Conservation (phyloP, 2,113 vertebrate genomes). For the Melanocharis versteri region DNA sequence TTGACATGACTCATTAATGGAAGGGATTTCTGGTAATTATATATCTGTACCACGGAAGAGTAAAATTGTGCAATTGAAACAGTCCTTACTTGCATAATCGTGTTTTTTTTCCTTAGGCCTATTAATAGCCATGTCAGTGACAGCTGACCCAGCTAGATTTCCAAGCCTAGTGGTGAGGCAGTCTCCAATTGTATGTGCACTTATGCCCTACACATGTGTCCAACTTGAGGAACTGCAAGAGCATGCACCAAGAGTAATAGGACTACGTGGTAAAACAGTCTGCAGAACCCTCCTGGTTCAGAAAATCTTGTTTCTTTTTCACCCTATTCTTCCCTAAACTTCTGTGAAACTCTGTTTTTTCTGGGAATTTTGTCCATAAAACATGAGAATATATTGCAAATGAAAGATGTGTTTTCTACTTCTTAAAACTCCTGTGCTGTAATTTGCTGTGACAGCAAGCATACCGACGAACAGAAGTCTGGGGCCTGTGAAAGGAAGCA, state of each 20-base stretch:
- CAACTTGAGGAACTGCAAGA: neutral
- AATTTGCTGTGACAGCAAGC: neutral
- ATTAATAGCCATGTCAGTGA: neutral
- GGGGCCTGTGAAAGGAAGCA: neutral
- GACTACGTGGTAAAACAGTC: neutral
- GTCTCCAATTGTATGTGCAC: neutral
- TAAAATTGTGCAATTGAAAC: neutral
- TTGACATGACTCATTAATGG: neutral
- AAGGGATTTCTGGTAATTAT: neutral
- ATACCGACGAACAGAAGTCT: neutral
- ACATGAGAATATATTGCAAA: neutral
- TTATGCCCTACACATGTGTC: neutral
- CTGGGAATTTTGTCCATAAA: neutral
- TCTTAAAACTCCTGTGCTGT: neutral
- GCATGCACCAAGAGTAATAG: accelerated
- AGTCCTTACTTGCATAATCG: neutral
- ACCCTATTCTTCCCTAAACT: neutral
- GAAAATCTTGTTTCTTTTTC: neutral
- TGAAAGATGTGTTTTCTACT: neutral
- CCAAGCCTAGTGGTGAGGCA: neutral
- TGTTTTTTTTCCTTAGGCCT: neutral
- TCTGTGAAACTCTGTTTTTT: neutral
- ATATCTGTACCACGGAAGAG: neutral
- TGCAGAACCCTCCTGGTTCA: neutral
- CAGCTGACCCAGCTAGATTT: neutral